phyloP scores from a whole-genome alignment of 1,140 invertebrate genomes.

The Drosophila leontia region DNA sequence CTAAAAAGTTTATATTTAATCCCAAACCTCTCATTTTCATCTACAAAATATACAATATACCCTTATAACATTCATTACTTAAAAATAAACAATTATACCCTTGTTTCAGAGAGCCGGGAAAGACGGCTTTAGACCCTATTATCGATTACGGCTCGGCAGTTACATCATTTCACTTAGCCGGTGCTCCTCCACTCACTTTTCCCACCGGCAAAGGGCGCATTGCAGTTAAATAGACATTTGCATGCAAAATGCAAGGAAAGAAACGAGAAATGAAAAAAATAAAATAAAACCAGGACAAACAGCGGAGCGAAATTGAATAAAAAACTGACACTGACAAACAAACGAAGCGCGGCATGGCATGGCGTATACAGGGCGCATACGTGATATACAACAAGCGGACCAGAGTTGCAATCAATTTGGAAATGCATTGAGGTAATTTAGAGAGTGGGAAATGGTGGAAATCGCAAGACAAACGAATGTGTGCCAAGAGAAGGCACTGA shows the following conservation, averaged over 20 bases:
- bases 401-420: slow-evolving; percentile 83
- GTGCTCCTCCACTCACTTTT: slow-evolving; percentile 10
- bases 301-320: slow-evolving; percentile 75
- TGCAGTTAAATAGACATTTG: slow-evolving; percentile 82
- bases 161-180: slow-evolving; percentile 78
- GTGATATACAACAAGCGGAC: slow-evolving; percentile 53
- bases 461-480: slow-evolving; percentile 42
- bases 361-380: slow-evolving; percentile 50
- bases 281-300: slow-evolving; percentile 70
- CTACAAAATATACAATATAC: neutral
- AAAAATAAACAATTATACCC: slow-evolving; percentile 30
- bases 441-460: slow-evolving; percentile 19
- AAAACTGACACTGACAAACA: slow-evolving; percentile 66
- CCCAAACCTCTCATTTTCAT: neutral
- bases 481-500: slow-evolving; percentile 20
- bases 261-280: slow-evolving; percentile 51
- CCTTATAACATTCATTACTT: neutral
- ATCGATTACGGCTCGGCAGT: slow-evolving; percentile 75
- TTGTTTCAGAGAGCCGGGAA: neutral
- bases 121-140: slow-evolving; percentile 24
- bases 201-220: slow-evolving; percentile 57
- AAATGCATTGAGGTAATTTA: slow-evolving; percentile 55
- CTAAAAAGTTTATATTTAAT: neutral
- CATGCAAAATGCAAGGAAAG: slow-evolving; percentile 69
- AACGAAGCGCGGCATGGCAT: slow-evolving; percentile 25